Evolutionary conservation across 2,888 invertebrate species (phyloP).

Genomic region (Xanthia togata): DNA sequence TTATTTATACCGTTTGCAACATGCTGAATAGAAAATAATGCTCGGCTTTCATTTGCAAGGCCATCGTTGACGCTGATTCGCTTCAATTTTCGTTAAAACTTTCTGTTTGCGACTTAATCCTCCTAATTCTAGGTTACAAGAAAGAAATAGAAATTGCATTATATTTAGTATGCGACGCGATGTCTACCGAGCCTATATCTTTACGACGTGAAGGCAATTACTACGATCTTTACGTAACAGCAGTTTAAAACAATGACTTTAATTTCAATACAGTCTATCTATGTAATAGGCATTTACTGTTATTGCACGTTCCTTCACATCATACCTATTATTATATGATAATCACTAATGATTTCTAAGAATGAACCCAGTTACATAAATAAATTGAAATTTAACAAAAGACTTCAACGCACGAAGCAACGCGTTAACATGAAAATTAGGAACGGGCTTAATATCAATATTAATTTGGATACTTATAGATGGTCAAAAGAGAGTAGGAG

Average conservation of each 20-base stretch:
- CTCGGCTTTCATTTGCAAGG: conserved; percentile 78
- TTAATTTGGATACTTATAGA: not conserved
- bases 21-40: conserved; percentile 72
- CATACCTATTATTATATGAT: conserved; percentile 17
- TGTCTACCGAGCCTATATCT: conserved; percentile 35
- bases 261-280: conserved; percentile 47
- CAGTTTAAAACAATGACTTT: conserved; percentile 55
- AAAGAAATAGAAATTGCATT: conserved; percentile 47
- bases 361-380: conserved; percentile 45
- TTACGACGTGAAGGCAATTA: conserved; percentile 53
- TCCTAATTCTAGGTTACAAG: conserved; percentile 50
- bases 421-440: conserved; percentile 47
- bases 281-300: conserved; percentile 47
- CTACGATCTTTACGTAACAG: conserved; percentile 60
- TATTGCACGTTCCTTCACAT: conserved; percentile 45
- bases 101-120: conserved; percentile 73
- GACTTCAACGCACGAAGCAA: conserved; percentile 81
- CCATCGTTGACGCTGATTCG: conserved; percentile 72
- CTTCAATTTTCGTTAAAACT: conserved; percentile 78
- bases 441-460: too few relatives aligned
- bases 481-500: not conserved
- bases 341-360: conserved; percentile 33
- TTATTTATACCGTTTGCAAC: conserved; percentile 41
- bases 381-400: conserved; percentile 73
- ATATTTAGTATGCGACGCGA: conserved; percentile 30